A percentile compares a stretch with the other conserved stretches of the same genome.
Conservation (phyloP, 2,888 invertebrate genomes). For the Cylindroiulus punctatus region DNA sequence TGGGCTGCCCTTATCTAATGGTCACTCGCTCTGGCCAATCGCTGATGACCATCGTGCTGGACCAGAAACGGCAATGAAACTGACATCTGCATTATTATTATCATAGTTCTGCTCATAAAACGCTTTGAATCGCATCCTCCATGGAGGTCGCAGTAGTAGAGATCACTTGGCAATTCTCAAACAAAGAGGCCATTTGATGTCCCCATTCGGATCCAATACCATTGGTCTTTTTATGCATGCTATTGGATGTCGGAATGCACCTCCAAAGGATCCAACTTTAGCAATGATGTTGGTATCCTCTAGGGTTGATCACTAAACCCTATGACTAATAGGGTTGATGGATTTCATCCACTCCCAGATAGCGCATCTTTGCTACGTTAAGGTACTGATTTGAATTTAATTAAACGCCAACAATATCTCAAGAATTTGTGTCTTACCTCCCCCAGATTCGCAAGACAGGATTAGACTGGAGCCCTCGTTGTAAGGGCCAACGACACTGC, state of each 20-base stretch:
- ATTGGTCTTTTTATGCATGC: no score
- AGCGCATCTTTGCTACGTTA: no score
- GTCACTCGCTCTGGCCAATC: not conserved
- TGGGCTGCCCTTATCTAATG: not conserved
- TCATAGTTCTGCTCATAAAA: not conserved
- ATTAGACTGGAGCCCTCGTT: constrained; percentile 83
- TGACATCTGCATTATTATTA: not conserved
- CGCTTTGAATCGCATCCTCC: not conserved
- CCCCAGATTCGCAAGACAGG: constrained; percentile 84
- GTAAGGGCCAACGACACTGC: constrained; percentile 75
- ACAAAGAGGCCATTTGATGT: no score
- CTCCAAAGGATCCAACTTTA: no score
- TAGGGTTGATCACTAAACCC: no score
- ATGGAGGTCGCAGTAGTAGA: not conserved
- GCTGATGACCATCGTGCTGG: not conserved
- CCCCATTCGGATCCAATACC: no score
- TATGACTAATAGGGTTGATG: no score
- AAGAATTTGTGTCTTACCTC: constrained; percentile 74
- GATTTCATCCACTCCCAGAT: no score
- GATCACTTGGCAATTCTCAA: not conserved
- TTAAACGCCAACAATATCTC: no score
- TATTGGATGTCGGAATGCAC: no score
- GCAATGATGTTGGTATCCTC: no score
- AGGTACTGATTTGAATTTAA: no score
- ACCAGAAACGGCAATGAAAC: not conserved